Conservation (phyloP, 1,140 invertebrate genomes). For the Mizuhopecten yessoensis region DNA sequence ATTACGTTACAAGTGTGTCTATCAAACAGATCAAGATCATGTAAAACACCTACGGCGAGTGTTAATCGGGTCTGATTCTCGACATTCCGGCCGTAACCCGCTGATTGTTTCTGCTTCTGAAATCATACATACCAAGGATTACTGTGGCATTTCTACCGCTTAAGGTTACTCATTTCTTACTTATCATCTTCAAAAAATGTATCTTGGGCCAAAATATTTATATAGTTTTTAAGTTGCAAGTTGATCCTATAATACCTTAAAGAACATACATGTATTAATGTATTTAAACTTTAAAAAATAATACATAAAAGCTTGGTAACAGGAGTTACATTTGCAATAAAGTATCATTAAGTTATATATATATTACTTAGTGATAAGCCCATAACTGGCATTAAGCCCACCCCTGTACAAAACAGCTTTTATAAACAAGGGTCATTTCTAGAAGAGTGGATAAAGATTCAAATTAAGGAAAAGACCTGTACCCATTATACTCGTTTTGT, state of each 20-base stretch:
- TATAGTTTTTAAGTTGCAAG: not conserved
- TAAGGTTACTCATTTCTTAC: not conserved
- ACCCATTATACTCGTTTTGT: no score
- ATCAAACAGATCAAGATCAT: not conserved
- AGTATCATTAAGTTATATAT: no score
- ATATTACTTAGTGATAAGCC: no score
- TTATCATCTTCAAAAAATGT: not conserved
- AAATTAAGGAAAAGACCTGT: no score
- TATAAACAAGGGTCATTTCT: no score
- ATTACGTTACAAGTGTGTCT: slow-evolving; percentile 9
- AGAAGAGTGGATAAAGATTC: no score
- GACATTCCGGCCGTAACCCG: no score
- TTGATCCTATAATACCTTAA: not conserved
- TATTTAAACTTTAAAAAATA: not conserved
- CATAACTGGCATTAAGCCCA: no score
- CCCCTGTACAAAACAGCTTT: no score
- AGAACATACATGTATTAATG: no score
- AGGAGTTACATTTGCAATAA: not conserved
- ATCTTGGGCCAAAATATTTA: not conserved
- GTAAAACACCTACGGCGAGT: not conserved
- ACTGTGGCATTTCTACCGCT: not conserved
- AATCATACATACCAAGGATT: slow-evolving; percentile 26
- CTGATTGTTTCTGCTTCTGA: no score
- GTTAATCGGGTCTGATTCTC: not conserved
- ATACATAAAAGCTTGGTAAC: not conserved